phyloP scores from a whole-genome alignment of 2,113 vertebrate species.

The rabbit (Oryctolagus cuniculus) region mOryCun1.1 NC_091453.1:76411501-76412000 shows the following conservation, averaged over 20 bases:
- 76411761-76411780: not conserved
- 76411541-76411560: not conserved
- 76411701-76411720: not conserved
- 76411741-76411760: not conserved
- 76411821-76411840: not conserved
- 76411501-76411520: not conserved
- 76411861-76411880: not conserved
- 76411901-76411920: not conserved
- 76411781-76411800: not conserved
- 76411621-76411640: not conserved
- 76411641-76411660: not conserved
- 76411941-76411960: not conserved
- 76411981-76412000: conserved; percentile 2
- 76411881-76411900: not conserved
- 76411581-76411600: not conserved
- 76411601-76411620: not conserved
- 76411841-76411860: not conserved
- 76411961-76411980: not conserved
- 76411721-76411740: not conserved
- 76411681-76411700: not conserved
- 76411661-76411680: not conserved
- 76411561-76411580: not conserved
- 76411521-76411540: not conserved
- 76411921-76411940: not conserved
- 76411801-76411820: not conserved